Base-by-base conservation (phyloP, 2,888 invertebrate genomes). In the Phymatocera aterrima region DNA sequence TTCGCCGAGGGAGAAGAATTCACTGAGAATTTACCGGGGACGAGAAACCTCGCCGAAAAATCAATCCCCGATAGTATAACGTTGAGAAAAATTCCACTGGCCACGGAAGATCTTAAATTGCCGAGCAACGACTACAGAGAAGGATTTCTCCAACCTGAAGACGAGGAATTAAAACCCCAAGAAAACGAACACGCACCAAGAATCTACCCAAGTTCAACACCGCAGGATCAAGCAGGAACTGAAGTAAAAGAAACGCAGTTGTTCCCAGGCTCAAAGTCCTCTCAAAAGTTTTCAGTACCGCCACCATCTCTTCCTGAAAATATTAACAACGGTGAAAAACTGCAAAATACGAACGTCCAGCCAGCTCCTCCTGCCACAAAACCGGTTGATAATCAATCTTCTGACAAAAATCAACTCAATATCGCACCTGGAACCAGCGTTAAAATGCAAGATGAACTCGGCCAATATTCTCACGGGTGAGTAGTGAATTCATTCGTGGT, bases 21-120 rank as follows among this genome's bases (percentile, higher is more conserved):
- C 85, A 12, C 79, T 77, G 31, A 15, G 31, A 1, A 18, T 21
- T 40, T 85, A 12, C 87, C 84, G 0, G 87, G 87, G 0, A 80
- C 78, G 0, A 79, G 60, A 0, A 88, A 88, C 5, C 78, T 88
- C 3, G 83, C 80, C 2, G 88, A 88, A 61, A 88, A 88, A 61
- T 79, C 84, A 3, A 84, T 87, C 1, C 87, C 88, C n/a, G 83
- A 84, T 40, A 40, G 70, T 4, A 61, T 83, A 0, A 77, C 78
- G 10, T 6, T 54, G 15, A 65, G 43, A 51, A 79, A 54, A 74
- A 43, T 48, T 2, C 48, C 28, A 2, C 1, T 34, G 0, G 8
- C 21, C 21, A 21, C 37, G 2, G 8, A 21, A 24, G 5, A 68
- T 6, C 6, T 28, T 1, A 46, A 68, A 6, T 24, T 68, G 15